A percentile compares a stretch with the other conserved stretches of the same genome.
Conservation (phyloP, 2,888 invertebrate genomes). For the Andrena dorsata region DNA sequence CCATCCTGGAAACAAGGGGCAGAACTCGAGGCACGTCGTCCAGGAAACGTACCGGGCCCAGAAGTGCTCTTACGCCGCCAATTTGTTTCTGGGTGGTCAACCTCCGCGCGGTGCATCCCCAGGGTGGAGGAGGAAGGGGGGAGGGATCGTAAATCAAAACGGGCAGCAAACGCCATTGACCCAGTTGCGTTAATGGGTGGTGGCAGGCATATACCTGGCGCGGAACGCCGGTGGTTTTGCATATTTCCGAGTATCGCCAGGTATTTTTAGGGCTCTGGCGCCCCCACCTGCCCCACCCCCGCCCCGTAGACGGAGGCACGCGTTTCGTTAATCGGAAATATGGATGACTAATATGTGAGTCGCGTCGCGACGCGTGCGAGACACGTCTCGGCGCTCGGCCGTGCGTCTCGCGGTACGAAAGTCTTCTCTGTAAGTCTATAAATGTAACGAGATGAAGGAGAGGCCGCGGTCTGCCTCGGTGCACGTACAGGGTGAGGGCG, state of each 20-base stretch:
- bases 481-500: not conserved
- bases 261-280: not conserved
- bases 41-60: not conserved
- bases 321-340: constrained; percentile 60
- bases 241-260: constrained; percentile 57
- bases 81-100: constrained; percentile 50
- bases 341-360: constrained; percentile 65
- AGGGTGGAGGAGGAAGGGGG: not conserved
- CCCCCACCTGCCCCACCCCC: not conserved
- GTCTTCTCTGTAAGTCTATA: constrained; percentile 70
- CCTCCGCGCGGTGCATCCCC: constrained; percentile 4
- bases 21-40: too few species aligned
- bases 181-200: constrained; percentile 72
- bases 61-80: constrained; percentile 40
- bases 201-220: constrained; percentile 36
- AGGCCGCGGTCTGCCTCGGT: constrained; percentile 45
- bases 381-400: constrained; percentile 54
- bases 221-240: constrained; percentile 66
- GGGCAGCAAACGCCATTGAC: constrained; percentile 64
- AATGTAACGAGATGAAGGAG: constrained; percentile 69
- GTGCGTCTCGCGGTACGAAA: constrained; percentile 50
- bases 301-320: not conserved
- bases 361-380: constrained; percentile 54
- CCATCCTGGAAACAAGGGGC: not conserved
- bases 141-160: constrained; percentile 58